Evolutionary conservation across 2,888 invertebrate species (phyloP), one percentile per base, ranked within the genome.

Genomic region (Cheilosia impressa): DNA sequence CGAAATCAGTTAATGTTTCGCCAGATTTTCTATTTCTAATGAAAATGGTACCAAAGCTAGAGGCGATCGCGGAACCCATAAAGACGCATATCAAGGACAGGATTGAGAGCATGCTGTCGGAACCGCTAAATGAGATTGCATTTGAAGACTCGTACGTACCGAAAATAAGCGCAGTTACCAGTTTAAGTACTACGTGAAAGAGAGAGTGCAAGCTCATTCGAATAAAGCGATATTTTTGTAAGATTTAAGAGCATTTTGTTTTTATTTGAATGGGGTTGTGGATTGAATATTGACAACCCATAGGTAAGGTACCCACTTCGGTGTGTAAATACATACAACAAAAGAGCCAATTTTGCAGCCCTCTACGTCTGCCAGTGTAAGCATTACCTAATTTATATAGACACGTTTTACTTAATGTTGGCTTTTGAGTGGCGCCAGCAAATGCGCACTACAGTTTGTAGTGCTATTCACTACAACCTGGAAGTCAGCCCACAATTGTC

Each of bases 1-100:
- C 75, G 0, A 79, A 66, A 38, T 50, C 76, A 15, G 73, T 91
- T 0, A 91, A 91, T 78, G 87, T 91, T 2, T 91, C 92, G 15
- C 89, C 91, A 1, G 91, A 91, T 72, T 92, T 91, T 82, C 88
- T 91, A 4, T 91, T 91, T 17, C 90, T 91, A 0, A 91, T 92
- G 91, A 92, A 92, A 87, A 91, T 91, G 88, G 77, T 91, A 69
- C 91, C 92, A 19, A 91, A 90, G 38, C 52, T 91, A 85, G 91
- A 91, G 77, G 90, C 90, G 45, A 89, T 92, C 55, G 89, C 90
- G 4, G 92, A 92, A 63, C 91, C 91, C 13, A 89, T 90, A 27
- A 91, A 92, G 53, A 90, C 89, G 41, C 89, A 91, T 66, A 92
- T 91, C n/a, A 92, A 91, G 85, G 89, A 88, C 47, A 89, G 90